phyloP scores from a whole-genome alignment of 2,797 vertebrate species.

The Malacoctenus gilli region DNA sequence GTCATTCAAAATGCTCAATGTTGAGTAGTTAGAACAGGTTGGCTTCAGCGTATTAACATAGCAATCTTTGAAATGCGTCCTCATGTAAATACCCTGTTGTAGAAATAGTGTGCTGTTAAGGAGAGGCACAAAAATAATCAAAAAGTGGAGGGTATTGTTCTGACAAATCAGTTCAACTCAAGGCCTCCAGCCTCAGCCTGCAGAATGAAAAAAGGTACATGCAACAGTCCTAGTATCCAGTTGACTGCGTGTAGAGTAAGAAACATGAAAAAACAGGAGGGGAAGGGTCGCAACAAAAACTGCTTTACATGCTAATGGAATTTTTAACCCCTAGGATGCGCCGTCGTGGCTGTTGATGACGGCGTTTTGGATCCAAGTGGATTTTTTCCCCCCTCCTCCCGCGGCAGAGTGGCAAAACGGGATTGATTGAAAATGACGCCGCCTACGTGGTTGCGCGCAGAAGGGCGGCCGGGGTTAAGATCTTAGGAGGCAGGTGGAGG shows the following conservation, averaged over 20 bases:
- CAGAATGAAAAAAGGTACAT: constrained; percentile 16
- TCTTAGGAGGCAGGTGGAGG: neutral
- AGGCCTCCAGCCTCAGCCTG: constrained; percentile 16
- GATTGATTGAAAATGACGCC: constrained; percentile 66
- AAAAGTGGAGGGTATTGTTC: too few species aligned
- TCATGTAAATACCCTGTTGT: too few species aligned
- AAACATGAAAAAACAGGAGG: constrained; percentile 18
- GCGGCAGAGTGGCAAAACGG: constrained; percentile 34
- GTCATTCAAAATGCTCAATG: too few species aligned
- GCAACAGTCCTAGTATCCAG: constrained; percentile 15
- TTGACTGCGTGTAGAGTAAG: constrained; percentile 42
- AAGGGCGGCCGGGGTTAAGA: constrained; percentile 26
- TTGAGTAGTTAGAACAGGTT: too few species aligned
- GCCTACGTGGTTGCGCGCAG: neutral
- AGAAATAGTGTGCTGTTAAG: constrained; percentile 1
- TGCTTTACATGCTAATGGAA: constrained; percentile 62
- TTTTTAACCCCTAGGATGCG: constrained; percentile 48
- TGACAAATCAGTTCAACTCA: constrained; percentile 36
- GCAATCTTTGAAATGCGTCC: too few species aligned
- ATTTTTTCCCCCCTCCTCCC: constrained; percentile 16
- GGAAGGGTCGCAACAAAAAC: constrained; percentile 35
- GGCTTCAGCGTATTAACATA: too few species aligned
- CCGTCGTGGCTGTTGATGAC: constrained; percentile 37
- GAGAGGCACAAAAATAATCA: constrained; percentile 12
- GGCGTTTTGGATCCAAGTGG: constrained; percentile 38